Evolutionary conservation across 1,140 invertebrate genomes (phyloP), one percentile per base, ranked within the genome.

Genomic region (Phortica variegata): DNA sequence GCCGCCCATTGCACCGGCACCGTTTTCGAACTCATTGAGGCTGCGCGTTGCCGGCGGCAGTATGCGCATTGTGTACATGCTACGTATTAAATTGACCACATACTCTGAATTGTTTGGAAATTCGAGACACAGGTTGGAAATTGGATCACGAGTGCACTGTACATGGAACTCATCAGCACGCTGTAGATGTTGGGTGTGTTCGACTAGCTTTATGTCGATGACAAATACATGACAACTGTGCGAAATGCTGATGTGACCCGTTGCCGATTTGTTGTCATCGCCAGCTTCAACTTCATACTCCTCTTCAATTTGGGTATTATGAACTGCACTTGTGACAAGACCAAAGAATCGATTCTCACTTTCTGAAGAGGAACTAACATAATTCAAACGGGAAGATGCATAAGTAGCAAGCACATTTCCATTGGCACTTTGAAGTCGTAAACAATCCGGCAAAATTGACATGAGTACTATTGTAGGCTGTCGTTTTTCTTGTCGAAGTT

Each of bases 141-240:
- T 80, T 32, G 84, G 78, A 77, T 88, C 84, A 43, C 82, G 77
- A 2, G 87, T 88, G 66, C 91, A 93, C n/a, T 80, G 78, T 36
- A 93, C 82, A 59, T 85, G 84, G 77, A 93, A 93, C 47, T 82
- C 83, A 52, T 84, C 82, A 2, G 90, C 90, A 73, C 86, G 83
- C n/a, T 80, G 77, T 18, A 81, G 75, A 79, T 97, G 94, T 23
- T 86, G 83, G 29, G 81, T 80, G 73, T 95, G 88, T 73, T 95
- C 89, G 1, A 85, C 83, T 32, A 93, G 77, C 65, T 91, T 87
- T 1, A 90, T 85, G 66, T 97, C 91, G 12, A 95, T 88, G 52
- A 91, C 92, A 75, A 98, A 98, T 1, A 97, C 91, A 76, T 98
- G 94, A 71, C 94, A 97, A 31, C 93, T 95, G 68, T 91, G 91